phyloP scores from a whole-genome alignment of 2,797 vertebrate genomes.

The Macropus fuliginosus region DNA sequence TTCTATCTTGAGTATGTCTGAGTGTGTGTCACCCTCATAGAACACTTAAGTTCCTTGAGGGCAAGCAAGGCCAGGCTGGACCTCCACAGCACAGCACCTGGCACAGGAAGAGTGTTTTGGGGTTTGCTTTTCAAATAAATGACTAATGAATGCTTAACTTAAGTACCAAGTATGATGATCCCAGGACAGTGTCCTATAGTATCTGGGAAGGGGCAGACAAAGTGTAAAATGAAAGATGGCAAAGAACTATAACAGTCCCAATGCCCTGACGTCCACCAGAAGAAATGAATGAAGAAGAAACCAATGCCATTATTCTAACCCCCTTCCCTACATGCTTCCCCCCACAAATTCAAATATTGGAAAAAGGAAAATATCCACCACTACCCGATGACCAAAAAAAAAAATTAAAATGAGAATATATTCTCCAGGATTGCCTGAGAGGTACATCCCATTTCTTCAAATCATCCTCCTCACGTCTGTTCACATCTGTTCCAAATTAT shows the following conservation, averaged over 20 bases:
- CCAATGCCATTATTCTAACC: not conserved
- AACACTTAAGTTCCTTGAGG: not conserved
- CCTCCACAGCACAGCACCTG: not conserved
- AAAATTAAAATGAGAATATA: not conserved
- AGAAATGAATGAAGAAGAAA: not conserved
- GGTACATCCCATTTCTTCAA: constrained; percentile 25
- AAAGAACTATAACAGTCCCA: not conserved
- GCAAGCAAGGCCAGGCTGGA: not conserved
- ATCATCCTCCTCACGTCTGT: constrained; percentile 2
- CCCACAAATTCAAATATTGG: not conserved
- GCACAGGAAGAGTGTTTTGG: not conserved
- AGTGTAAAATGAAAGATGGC: constrained; percentile 48
- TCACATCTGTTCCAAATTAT: constrained; percentile 29
- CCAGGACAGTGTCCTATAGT: constrained; percentile 7
- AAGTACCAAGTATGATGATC: not conserved
- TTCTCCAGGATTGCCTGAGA: not conserved
- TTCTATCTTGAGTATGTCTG: not conserved
- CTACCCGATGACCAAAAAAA: not conserved
- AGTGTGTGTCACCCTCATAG: not conserved
- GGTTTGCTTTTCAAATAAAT: not conserved
- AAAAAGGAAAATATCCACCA: not conserved
- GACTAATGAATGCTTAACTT: not conserved
- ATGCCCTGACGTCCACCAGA: not conserved
- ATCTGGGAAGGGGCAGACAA: constrained; percentile 46
- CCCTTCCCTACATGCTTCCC: not conserved